Conservation (phyloP, 2,888 invertebrate genomes). For the Drosophila mercatorum region DNA sequence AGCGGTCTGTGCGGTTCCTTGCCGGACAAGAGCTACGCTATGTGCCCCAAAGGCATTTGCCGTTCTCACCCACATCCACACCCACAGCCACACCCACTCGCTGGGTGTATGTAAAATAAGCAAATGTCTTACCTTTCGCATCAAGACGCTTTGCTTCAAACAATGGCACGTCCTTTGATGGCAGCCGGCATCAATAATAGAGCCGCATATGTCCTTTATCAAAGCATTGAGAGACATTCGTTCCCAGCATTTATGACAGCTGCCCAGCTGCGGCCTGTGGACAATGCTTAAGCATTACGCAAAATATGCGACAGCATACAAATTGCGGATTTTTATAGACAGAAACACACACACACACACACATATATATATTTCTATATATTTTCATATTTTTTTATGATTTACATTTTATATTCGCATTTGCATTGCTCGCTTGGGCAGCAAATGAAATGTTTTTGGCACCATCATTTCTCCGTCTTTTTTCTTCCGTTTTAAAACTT, state of each 20-base stretch:
- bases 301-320: conserved; percentile 79
- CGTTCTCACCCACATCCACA: conserved; percentile 1
- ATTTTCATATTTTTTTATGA: conserved; percentile 53
- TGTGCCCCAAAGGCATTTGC: conserved; percentile 53
- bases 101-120: conserved; percentile 69
- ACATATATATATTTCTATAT: neutral
- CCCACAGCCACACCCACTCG: neutral
- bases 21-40: conserved; percentile 16
- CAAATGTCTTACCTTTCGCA: conserved; percentile 70
- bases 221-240: conserved; percentile 55
- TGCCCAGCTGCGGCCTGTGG: conserved; percentile 35
- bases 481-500: conserved; percentile 27
- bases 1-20: conserved; percentile 64
- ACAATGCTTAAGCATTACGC: conserved; percentile 67
- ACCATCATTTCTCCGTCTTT: conserved; percentile 33
- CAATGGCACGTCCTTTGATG: conserved; percentile 70
- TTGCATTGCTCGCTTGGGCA: conserved; percentile 33
- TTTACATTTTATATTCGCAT: conserved; percentile 51
- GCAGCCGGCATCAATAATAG: conserved; percentile 75
- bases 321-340: conserved; percentile 76
- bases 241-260: conserved; percentile 64
- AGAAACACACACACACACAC: conserved; percentile 17
- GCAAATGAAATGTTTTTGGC: conserved; percentile 62
- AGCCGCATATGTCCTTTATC: conserved; percentile 66
- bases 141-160: conserved; percentile 66